Evolutionary conservation across 1,140 invertebrate species (phyloP).

Genomic region (Drusus annulatus): DNA sequence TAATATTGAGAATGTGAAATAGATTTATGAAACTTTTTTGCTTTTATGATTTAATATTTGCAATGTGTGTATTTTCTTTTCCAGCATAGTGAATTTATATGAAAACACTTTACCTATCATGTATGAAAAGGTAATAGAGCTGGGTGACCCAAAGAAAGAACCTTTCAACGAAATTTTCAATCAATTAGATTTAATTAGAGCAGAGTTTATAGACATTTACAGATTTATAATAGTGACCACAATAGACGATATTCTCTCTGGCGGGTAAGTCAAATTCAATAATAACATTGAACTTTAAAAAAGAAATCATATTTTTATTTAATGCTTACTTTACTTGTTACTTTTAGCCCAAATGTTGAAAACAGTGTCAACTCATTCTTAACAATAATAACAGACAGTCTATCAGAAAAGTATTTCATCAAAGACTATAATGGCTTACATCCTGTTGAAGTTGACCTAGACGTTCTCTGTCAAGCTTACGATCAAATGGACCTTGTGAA

Average conservation of each 20-base stretch:
- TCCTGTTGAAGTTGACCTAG: slow-evolving; percentile 75
- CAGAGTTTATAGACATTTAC: slow-evolving; percentile 70
- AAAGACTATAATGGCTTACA: slow-evolving; percentile 79
- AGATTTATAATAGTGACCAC: slow-evolving; percentile 69
- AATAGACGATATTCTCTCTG: slow-evolving; percentile 64
- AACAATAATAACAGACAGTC: slow-evolving; percentile 73
- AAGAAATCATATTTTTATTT: too few relatives aligned
- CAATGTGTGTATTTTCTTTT: slow-evolving; percentile 53
- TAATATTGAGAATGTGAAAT: too few relatives aligned
- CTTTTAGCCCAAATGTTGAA: slow-evolving; percentile 69
- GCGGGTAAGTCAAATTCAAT: slow-evolving; percentile 47
- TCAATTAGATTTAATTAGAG: slow-evolving; percentile 67
- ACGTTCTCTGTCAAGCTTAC: slow-evolving; percentile 73
- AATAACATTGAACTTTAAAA: too few relatives aligned
- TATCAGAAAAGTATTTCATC: slow-evolving; percentile 79
- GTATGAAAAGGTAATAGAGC: slow-evolving; percentile 72
- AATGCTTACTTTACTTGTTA: too few relatives aligned
- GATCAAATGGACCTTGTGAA: slow-evolving; percentile 77
- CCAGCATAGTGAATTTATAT: slow-evolving; percentile 78
- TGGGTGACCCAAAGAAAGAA: slow-evolving; percentile 61
- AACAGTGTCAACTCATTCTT: slow-evolving; percentile 74
- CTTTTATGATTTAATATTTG: neutral
- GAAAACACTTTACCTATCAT: slow-evolving; percentile 76
- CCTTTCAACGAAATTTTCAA: slow-evolving; percentile 60
- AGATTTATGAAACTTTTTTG: too few relatives aligned